These are phyloP conservation scores for Pachycephus smyrnensis DNA, from an alignment of 2,888 invertebrate genomes.

Conservation along the genomic window DNA sequence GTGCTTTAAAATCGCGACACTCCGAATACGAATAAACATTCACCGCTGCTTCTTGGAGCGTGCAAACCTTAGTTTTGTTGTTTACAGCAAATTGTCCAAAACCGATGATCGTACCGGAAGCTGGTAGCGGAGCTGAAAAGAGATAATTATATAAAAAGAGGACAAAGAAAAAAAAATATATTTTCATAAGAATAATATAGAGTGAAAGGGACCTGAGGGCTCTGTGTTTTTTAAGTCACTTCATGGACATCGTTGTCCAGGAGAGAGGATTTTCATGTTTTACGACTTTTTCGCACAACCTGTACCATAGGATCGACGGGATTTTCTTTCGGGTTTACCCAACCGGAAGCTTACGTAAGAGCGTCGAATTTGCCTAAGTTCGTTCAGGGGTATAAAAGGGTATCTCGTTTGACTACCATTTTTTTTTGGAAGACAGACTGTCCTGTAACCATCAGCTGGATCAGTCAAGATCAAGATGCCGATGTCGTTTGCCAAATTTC, in stretches of 20 bases:
- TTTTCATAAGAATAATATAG: not conserved
- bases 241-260: not conserved
- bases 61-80: not conserved
- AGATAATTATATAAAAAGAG: not conserved
- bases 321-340: too few relatives aligned
- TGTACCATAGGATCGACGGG: too few relatives aligned
- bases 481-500: not conserved
- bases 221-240: not conserved
- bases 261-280: not conserved
- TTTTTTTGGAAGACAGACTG: not conserved
- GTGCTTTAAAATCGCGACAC: not conserved
- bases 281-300: not conserved
- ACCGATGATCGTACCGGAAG: not conserved
- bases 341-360: too few relatives aligned
- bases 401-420: not conserved
- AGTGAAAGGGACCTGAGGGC: not conserved
- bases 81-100: not conserved
- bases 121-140: not conserved
- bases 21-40: not conserved
- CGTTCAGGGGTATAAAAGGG: not conserved
- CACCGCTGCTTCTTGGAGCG: not conserved
- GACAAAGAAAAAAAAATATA: not conserved
- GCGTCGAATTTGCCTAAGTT: not conserved
- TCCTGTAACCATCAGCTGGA: not conserved
- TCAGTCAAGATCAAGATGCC: not conserved